These are phyloP conservation scores for Tenthredo notha DNA, from an alignment of 2,888 invertebrate genomes.

Conservation along the genomic window DNA sequence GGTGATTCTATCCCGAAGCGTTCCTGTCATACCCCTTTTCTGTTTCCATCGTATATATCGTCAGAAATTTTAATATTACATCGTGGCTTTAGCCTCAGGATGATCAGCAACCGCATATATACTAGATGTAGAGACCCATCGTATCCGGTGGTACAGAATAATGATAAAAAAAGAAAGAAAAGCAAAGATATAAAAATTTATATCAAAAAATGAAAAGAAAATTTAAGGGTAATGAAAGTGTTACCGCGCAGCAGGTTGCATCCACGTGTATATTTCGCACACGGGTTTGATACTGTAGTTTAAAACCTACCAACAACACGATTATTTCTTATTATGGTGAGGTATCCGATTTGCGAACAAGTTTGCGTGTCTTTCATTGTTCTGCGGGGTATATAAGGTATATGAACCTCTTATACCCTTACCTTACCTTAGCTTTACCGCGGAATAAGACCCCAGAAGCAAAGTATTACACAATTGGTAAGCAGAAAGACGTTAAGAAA, in stretches of 20 bases:
- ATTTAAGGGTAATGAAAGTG: not conserved
- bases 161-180: not conserved
- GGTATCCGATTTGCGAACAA: conserved; percentile 15
- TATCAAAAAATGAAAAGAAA: not conserved
- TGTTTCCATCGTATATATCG: not conserved
- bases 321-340: conserved; percentile 15
- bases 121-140: not conserved
- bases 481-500: conserved; percentile 71
- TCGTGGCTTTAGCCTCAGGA: conserved; percentile 16
- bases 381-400: not conserved
- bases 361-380: conserved; percentile 25
- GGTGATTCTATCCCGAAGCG: conserved; percentile 35
- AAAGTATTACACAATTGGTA: conserved; percentile 25
- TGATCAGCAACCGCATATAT: not conserved
- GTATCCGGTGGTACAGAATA: not conserved
- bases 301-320: not conserved
- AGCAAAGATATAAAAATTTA: not conserved
- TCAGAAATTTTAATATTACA: not conserved
- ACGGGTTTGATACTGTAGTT: not conserved
- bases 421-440: not conserved
- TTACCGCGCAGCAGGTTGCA: conserved; percentile 30
- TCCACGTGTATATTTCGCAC: conserved; percentile 4
- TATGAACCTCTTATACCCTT: no score
- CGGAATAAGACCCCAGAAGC: conserved; percentile 23
- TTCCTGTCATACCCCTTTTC: conserved; percentile 26